Evolutionary conservation across 2,113 vertebrate genomes (phyloP).

Genomic region (Sarotherodon lohbergeri): DNA sequence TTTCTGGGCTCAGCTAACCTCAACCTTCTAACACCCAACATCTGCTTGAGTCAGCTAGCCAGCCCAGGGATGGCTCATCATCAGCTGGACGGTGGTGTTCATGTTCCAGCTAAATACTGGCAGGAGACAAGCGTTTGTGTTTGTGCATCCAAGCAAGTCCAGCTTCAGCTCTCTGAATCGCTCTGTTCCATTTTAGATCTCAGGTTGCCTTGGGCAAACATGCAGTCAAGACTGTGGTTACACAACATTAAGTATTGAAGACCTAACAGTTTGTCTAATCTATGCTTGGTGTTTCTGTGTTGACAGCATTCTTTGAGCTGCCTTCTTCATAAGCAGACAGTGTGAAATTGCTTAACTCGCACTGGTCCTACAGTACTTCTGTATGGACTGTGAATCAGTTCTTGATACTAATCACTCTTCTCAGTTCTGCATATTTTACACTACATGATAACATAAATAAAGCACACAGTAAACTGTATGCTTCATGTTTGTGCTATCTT

Average conservation of each 20-base stretch:
- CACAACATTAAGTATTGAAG: slow-evolving; percentile 20
- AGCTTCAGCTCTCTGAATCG: slow-evolving; percentile 12
- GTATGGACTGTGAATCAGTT: neutral
- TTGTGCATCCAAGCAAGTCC: neutral
- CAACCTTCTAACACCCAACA: slow-evolving; percentile 30
- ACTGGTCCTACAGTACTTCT: neutral
- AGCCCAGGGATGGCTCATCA: slow-evolving; percentile 6
- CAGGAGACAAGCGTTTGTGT: neutral
- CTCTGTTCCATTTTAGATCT: slow-evolving; percentile 1
- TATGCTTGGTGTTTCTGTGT: neutral
- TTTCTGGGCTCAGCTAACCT: slow-evolving; percentile 27
- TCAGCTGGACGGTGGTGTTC: slow-evolving; percentile 28
- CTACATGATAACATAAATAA: neutral
- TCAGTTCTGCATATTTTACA: neutral
- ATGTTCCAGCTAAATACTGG: slow-evolving; percentile 34
- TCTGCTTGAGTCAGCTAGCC: slow-evolving; percentile 35
- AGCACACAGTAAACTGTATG: neutral
- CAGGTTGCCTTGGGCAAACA: slow-evolving; percentile 11
- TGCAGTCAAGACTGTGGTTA: slow-evolving; percentile 14
- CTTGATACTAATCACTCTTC: neutral
- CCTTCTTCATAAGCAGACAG: neutral
- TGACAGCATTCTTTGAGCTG: neutral
- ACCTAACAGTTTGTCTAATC: slow-evolving; percentile 6
- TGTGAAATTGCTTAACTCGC: neutral
- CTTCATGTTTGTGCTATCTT: too few species aligned